Evolutionary conservation across 2,113 vertebrate genomes (phyloP).

Genomic region (Capreolus pygargus): DNA sequence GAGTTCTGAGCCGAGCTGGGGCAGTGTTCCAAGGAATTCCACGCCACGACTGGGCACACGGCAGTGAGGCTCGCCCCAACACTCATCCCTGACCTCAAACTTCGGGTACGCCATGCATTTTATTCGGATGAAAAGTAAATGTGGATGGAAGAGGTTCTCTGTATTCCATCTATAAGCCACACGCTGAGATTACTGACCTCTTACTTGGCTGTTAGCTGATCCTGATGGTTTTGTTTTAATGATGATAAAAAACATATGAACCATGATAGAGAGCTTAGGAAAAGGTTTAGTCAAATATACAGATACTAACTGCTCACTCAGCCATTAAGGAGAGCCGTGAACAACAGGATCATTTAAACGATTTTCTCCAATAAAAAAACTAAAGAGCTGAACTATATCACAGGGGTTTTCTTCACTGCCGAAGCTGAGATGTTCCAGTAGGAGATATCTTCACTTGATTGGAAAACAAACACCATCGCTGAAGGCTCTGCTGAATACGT

Average conservation of each 20-base stretch:
- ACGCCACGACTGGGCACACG: background rate
- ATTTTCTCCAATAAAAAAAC: constrained; percentile 68
- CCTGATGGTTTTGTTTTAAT: constrained; percentile 66
- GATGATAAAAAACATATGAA: constrained; percentile 73
- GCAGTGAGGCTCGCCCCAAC: background rate
- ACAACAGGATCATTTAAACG: constrained; percentile 29
- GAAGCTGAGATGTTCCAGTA: constrained; percentile 53
- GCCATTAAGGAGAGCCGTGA: constrained; percentile 58
- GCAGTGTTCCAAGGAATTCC: background rate
- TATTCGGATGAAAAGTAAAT: constrained; percentile 7
- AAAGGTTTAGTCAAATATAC: constrained; percentile 81
- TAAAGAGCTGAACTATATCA: constrained; percentile 61
- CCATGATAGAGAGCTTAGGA: constrained; percentile 68
- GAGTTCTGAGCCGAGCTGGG: background rate
- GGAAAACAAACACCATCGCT: constrained; percentile 30
- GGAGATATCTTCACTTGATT: constrained; percentile 48
- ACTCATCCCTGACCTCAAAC: background rate
- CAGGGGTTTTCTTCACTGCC: constrained; percentile 45
- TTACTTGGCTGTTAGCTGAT: constrained; percentile 47
- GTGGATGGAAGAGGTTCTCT: background rate
- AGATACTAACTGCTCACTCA: constrained; percentile 71
- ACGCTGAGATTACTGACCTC: constrained; percentile 1
- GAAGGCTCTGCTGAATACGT: constrained; percentile 38
- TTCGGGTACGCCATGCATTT: background rate
- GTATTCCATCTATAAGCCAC: constrained; percentile 4